Evolutionary conservation across 2,113 vertebrate species (phyloP), one percentile per base, ranked within the genome.

Genomic region (Amazona guildingii): DNA sequence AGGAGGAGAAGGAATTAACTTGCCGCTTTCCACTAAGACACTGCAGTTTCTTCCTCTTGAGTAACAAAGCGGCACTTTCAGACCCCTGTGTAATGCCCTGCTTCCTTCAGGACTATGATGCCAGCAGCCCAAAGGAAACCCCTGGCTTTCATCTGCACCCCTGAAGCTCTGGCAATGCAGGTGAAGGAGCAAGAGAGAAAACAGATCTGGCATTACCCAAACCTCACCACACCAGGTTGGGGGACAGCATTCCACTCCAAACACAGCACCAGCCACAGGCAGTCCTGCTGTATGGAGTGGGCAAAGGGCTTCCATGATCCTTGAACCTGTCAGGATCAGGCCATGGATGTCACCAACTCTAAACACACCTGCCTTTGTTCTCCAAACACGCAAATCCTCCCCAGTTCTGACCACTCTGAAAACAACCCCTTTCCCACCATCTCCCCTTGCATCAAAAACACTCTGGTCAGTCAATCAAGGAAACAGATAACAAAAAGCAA

Each of bases 401-500:
- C 21, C 37, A 31, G 35, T 63, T 61, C 55, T 52, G 63, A 20
- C 31, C 1, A 6, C 62, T 69, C 61, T n/a, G 63, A 51, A 76
- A 68, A 74, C 41, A 62, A 48, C 3, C 29, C 17, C 61, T 67
- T 84, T 94, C 78, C 55, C 89, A 90, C 33, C 70, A 62, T 33
- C 51, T 43, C 25, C 33, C 28, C 31, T 44, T 21, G 1, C 49
- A 85, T 54, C 52, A 21, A 52, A 61, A 61, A 41, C 68, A 85
- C 24, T 84, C 68, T 72, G 82, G 62, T 66, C 16, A 6, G 55
- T 76, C 79, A 51, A 69, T 64, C 78, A 89, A 90, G 89, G 95
- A 87, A 95, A 82, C 28, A 67, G 88, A 86, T 92, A 79, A 57
- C 44, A 76, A 57, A 76, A 96, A 86, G 43, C 94, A 90, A 86